Base-by-base conservation (phyloP, 2,797 vertebrate species). In the Cercopithecus diana region DNA sequence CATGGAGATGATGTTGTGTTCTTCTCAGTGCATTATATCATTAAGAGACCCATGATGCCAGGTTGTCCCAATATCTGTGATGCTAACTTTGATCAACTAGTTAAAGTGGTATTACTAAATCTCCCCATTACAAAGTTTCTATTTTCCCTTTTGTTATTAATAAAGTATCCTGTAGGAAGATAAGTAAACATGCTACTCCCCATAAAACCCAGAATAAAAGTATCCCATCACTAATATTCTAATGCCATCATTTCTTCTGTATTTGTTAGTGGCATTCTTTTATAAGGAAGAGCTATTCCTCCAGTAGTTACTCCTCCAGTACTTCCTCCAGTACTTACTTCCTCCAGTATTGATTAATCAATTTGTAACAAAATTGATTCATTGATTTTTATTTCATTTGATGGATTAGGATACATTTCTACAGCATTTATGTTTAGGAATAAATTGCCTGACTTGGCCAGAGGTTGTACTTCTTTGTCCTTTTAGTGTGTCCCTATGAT, bases 351-450 rank as follows among this genome's bases (percentile, higher is more conserved):
- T 88, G 55, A 30, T 81, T 76, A 33, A 77, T 48, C n/a, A 45
- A 7, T 67, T 39, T 92, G 28, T 80, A 14, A 33, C 17, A 61
- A 13, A 84, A 79, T 30, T 26, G 43, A 83, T 30, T 58, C 20
- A 26, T 19, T 67, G 10, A 26, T 61, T 73, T 95, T 72, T 73
- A 67, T 81, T 88, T 58, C 55, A 58, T 48, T 57, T 41, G 43
- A 39, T 84, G 36, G 15, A 58, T 48, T 61, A 79, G 45, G 84
- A 70, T 39, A 2, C 28, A 36, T 48, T 80, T 92, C 2, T 1
- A 39, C 22, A 82, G 43, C 20, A 57, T 92, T 94, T 87, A 67
- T 48, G 79, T 45, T 85, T n/a, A 90, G 22, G 24, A 91, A 52
- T 7, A 58, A 67, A 84, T 81, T 13, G 3, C 5, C 55, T 73